Evolutionary conservation across 2,888 invertebrate species (phyloP).

Genomic region (Sarcophaga rosellei): DNA sequence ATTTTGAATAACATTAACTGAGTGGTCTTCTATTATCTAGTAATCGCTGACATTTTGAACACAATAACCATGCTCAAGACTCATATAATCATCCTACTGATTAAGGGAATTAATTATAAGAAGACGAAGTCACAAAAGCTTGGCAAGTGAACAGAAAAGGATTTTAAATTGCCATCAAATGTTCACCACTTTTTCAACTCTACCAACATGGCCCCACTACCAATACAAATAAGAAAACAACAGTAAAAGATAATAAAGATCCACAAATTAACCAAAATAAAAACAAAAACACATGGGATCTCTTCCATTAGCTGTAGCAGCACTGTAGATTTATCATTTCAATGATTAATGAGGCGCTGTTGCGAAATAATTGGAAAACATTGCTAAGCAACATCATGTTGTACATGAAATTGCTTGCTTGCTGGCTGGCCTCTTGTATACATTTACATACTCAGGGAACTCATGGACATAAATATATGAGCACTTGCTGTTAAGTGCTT

Average conservation of each 20-base stretch:
- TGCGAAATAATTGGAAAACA: constrained; percentile 77
- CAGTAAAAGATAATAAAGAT: neutral
- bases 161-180: no score
- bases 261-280: neutral
- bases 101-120: no score
- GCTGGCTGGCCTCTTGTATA: constrained; percentile 10
- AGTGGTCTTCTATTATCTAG: no score
- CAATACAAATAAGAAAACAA: neutral
- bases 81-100: no score
- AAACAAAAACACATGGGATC: constrained; percentile 43
- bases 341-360: constrained; percentile 77
- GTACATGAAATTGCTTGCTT: constrained; percentile 52
- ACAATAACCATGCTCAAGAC: no score
- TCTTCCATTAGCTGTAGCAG: constrained; percentile 60
- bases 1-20: no score
- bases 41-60: no score
- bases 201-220: neutral
- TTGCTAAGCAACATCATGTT: constrained; percentile 71
- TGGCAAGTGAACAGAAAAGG: no score
- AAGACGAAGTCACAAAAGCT: no score
- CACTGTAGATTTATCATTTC: constrained; percentile 76
- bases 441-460: neutral
- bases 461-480: neutral
- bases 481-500: neutral
- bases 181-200: no score